These are phyloP conservation scores for Malacosoma neustria DNA, from an alignment of 2,888 invertebrate species.

Conservation along the genomic window DNA sequence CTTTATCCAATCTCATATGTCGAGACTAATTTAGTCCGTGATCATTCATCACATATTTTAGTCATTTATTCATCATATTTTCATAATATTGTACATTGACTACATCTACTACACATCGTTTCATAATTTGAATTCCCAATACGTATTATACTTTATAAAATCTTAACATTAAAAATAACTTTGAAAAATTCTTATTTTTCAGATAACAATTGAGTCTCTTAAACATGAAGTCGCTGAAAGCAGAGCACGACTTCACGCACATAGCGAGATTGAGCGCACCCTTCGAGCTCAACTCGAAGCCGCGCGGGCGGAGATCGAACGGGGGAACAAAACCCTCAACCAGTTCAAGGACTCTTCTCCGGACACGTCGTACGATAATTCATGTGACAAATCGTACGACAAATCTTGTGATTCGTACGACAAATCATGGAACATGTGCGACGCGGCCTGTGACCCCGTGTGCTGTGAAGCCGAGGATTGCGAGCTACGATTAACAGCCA, in stretches of 20 bases:
- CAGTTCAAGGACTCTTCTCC: conserved; percentile 7
- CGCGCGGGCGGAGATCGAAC: conserved; percentile 46
- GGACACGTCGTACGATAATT: conserved; percentile 16
- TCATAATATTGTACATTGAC: too few relatives aligned
- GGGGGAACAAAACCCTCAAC: conserved; percentile 16
- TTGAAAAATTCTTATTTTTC: conserved; percentile 9
- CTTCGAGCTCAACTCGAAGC: conserved; percentile 63
- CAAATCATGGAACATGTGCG: conserved; percentile 42
- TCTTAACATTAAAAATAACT: too few relatives aligned
- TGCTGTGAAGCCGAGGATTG: conserved; percentile 53
- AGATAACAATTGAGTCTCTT: conserved; percentile 62
- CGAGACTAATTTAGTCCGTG: too few relatives aligned
- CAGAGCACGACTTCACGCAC: conserved; percentile 55
- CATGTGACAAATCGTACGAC: conserved; percentile 16
- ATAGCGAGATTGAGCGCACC: conserved; percentile 62
- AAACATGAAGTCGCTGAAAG: conserved; percentile 66
- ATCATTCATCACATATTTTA: too few relatives aligned
- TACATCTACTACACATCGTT: too few relatives aligned
- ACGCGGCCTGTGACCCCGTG: conserved; percentile 64
- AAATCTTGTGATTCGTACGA: conserved; percentile 23
- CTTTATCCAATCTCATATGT: too few relatives aligned
- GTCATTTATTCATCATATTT: too few relatives aligned
- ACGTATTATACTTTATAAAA: too few relatives aligned
- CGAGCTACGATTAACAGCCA: conserved; percentile 42
- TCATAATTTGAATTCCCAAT: too few relatives aligned